Conservation (phyloP, 2,797 vertebrate genomes). For the Gephyroberyx darwinii region DNA sequence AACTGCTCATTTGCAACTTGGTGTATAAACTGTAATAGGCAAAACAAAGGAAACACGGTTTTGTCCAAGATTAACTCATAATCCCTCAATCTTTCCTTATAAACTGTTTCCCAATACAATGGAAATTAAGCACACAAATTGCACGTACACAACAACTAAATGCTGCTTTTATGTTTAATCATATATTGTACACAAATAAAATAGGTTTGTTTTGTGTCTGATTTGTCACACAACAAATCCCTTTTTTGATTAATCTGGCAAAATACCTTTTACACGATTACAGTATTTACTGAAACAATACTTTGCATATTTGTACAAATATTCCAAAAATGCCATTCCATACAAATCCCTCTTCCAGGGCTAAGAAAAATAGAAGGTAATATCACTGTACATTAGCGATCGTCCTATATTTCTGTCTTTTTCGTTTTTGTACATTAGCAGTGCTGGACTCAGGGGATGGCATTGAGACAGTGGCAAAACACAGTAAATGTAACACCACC, state of each 20-base stretch:
- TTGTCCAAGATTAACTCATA: slow-evolving; percentile 58
- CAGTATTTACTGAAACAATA: slow-evolving; percentile 3
- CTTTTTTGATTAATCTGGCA: background rate
- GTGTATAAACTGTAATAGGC: slow-evolving; percentile 58
- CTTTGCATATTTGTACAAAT: background rate
- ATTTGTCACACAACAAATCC: background rate
- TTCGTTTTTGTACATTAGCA: slow-evolving; percentile 14
- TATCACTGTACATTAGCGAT: background rate
- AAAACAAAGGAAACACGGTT: slow-evolving; percentile 55
- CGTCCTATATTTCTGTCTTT: background rate
- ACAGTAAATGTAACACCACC: background rate
- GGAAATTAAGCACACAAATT: slow-evolving; percentile 44
- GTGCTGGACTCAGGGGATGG: background rate
- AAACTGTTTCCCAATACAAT: slow-evolving; percentile 30
- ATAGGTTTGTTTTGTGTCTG: slow-evolving; percentile 8
- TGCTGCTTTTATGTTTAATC: slow-evolving; percentile 17
- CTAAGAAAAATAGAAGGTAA: background rate
- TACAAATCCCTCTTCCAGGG: background rate
- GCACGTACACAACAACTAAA: slow-evolving; percentile 24
- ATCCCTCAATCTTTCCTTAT: slow-evolving; percentile 43
- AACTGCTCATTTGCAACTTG: slow-evolving; percentile 62
- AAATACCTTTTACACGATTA: slow-evolving; percentile 2
- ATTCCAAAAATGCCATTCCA: background rate
- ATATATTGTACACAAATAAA: slow-evolving; percentile 21
- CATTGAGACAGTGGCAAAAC: slow-evolving; percentile 3